Evolutionary conservation across 2,113 vertebrate genomes (phyloP), one percentile per base, ranked within the genome.

Genomic region (Dendropsophus ebraccatus): DNA sequence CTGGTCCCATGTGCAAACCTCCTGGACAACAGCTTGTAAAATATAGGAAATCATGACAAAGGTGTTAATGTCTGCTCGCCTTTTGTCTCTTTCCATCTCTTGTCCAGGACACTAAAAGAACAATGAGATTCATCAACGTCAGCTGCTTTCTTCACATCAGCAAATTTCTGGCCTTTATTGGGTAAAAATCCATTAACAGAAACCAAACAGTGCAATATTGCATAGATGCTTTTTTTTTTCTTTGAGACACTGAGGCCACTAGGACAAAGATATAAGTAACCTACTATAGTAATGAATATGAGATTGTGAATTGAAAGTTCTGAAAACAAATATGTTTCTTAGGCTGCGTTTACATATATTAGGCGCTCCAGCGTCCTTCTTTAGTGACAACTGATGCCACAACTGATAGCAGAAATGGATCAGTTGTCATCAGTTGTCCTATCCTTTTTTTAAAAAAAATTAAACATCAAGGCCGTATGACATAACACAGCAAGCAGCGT

Each of bases 111-210:
- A 94, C 92, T 92, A 94, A 96, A 96, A 94, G 94, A 95, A 96
- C 95, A 94, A 96, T 94, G 93, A 95, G 93, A 96, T 97, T 95
- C 94, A 96, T 97, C 96, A 96, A 95, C 95, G 93, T 96, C 95
- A 96, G 94, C 91, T 89, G 92, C 93, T 93, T 93, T 95, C 93
- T 92, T 93, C 93, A 96, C 91, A 95, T 96, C 96, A 96, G 96
- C 96, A 96, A 92, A 96, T 96, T 96, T 94, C 91, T 91, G 90
- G 90, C 88, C 89, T 92, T 93, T 96, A 94, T 91, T 93, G 91
- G 91, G 90, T 90, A 90, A 90, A 91, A 92, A 93, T 93, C 93
- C 95, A 95, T 95, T 92, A 95, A 94, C 94, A 92, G 92, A 94
- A 95, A 95, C 90, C 90, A 93, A 94, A 95, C 94, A 93, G 94